Base-by-base conservation (phyloP, 2,888 invertebrate genomes). In the Coleophora deauratella region DNA sequence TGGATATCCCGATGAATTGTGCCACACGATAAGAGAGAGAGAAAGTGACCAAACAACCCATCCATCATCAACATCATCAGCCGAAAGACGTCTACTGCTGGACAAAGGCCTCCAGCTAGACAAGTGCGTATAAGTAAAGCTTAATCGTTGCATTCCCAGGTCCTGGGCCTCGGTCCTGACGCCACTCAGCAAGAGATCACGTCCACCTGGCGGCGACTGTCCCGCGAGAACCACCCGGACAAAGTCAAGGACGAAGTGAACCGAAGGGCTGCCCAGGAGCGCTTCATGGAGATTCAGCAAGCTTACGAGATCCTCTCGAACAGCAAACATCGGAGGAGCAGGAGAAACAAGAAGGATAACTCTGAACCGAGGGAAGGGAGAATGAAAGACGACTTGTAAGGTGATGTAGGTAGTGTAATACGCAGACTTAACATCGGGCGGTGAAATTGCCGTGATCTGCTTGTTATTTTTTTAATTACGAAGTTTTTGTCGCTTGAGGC, bases 221-320 rank as follows among this genome's bases (percentile, higher is more conserved):
- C 96, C 0, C 89, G 93, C 28, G 93, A 95, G 63, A 91, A 92
- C 78, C 98, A 98, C 74, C 98, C 98, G 0, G 98, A 98, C 65
- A 96, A 95, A 70, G 92, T 93, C 4, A 94, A 94, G 63, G 93
- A 95, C 47, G 88, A 87, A 2, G 75, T 87, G 1, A 88, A 89
- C 43, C 89, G 93, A 33, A 76, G 85, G 2, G 87, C 77, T 1
- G 96, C 96, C 0, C 94, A 97, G 63, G 93, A 94, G 51, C 91
- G 88, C 40, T 98, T 98, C 70, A 94, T 97, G 88, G 95, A 97
- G 60, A 94, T 97, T 47, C 96, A 97, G 60, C 93, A 95, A 64
- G 96, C 98, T 0, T 98, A 97, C 67, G 96, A 95, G 64, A 91
- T 94, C 34, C 81, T 97, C 0, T 95, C 95, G 8, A 94, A 91